These are phyloP conservation scores for Keiferia lycopersicella DNA, from an alignment of 2,888 invertebrate species.

Conservation along the genomic window DNA sequence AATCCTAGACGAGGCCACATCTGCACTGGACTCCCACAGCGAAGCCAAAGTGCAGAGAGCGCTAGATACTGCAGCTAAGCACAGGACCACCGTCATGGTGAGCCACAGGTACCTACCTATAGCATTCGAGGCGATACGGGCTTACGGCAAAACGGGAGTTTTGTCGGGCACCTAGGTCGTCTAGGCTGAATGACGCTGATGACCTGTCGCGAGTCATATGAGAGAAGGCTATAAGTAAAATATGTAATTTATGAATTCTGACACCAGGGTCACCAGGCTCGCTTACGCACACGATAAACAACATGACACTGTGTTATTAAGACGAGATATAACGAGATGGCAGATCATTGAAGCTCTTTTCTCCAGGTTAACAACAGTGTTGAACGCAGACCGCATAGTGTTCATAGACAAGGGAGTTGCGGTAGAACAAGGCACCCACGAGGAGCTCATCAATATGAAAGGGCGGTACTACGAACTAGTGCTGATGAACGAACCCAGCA, in stretches of 20 bases:
- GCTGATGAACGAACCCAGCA: conserved; percentile 78
- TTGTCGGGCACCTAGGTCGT: too few species aligned
- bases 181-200: too few species aligned
- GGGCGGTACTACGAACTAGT: conserved; percentile 84
- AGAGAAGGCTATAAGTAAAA: too few species aligned
- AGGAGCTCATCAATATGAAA: conserved; percentile 83
- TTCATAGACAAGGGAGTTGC: conserved; percentile 87
- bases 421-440: conserved; percentile 87
- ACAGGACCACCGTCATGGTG: conserved; percentile 88
- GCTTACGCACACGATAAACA: too few species aligned
- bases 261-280: neutral
- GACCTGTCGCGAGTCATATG: too few species aligned
- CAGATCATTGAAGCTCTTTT: neutral
- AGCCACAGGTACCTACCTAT: conserved; percentile 83
- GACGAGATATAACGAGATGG: too few species aligned
- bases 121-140: neutral
- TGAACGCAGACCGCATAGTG: conserved; percentile 86
- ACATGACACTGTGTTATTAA: too few species aligned
- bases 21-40: conserved; percentile 90
- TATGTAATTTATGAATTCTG: too few species aligned
- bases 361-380: conserved; percentile 84
- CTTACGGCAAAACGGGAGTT: neutral
- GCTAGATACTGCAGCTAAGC: conserved; percentile 87
- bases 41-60: conserved; percentile 90
- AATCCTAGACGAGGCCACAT: conserved; percentile 91